phyloP scores from a whole-genome alignment of 2,888 invertebrate genomes.

The Euspilapteryx auroguttella region DNA sequence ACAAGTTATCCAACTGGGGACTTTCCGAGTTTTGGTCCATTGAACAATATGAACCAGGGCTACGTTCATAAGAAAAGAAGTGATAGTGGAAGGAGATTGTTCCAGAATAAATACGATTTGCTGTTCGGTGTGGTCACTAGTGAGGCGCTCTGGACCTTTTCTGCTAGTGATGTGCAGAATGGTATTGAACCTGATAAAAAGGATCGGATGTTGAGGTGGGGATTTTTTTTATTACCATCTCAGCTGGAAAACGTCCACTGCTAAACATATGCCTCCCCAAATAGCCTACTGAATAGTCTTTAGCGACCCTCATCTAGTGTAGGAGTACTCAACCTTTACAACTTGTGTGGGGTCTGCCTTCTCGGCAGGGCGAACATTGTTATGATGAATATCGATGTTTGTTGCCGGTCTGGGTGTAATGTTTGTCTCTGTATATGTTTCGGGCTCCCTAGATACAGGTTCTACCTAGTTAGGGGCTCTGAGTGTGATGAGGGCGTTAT shows the following conservation, averaged over 20 bases:
- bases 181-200: slow-evolving; percentile 87
- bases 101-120: slow-evolving; percentile 75
- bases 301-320: too few relatives aligned
- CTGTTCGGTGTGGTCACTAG: slow-evolving; percentile 90
- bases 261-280: too few relatives aligned
- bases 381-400: too few relatives aligned
- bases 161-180: slow-evolving; percentile 77
- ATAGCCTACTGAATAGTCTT: too few relatives aligned
- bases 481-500: too few relatives aligned
- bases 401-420: too few relatives aligned
- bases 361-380: too few relatives aligned
- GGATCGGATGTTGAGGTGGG: slow-evolving; percentile 73
- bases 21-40: slow-evolving; percentile 64
- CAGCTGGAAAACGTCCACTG: too few relatives aligned
- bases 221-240: not conserved
- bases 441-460: too few relatives aligned
- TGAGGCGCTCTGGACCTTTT: slow-evolving; percentile 91
- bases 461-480: too few relatives aligned
- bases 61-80: slow-evolving; percentile 61
- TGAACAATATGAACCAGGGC: slow-evolving; percentile 55
- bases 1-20: slow-evolving; percentile 70
- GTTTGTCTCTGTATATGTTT: too few relatives aligned
- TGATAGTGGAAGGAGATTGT: slow-evolving; percentile 62
- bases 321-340: not conserved
- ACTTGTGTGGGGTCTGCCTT: too few relatives aligned